phyloP scores from a whole-genome alignment of 2,888 invertebrate species.

The Lamellibrachia satsuma region DNA sequence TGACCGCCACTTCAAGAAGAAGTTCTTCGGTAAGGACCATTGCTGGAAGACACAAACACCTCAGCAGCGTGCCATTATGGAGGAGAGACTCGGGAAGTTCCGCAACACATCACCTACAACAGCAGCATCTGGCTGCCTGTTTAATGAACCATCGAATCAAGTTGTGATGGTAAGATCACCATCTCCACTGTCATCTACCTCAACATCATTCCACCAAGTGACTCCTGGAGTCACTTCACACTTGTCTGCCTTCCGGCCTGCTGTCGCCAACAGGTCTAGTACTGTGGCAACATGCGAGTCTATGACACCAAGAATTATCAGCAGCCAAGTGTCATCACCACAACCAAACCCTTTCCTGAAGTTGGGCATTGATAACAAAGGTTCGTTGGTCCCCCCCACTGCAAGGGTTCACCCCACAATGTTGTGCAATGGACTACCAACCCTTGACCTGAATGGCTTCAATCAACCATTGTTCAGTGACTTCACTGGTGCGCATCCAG shows the following conservation, averaged over 20 bases:
- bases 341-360: not conserved
- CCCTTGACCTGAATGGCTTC: not conserved
- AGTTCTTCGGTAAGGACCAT: conserved; percentile 37
- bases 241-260: not conserved
- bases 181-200: not conserved
- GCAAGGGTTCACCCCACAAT: not conserved
- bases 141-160: not conserved
- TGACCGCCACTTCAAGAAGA: conserved; percentile 44
- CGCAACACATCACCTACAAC: not conserved
- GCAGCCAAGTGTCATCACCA: not conserved
- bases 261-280: not conserved
- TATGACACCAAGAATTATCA: not conserved
- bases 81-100: conserved; percentile 27
- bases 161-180: not conserved
- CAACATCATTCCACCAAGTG: not conserved
- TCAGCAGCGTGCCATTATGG: conserved; percentile 28
- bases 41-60: conserved; percentile 33
- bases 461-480: not conserved
- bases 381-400: not conserved
- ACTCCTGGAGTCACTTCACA: not conserved
- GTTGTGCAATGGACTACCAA: conserved; percentile 3
- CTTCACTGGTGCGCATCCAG: not conserved
- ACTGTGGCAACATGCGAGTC: not conserved
- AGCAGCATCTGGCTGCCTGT: not conserved
- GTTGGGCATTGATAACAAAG: not conserved